Evolutionary conservation across 1,140 invertebrate genomes (phyloP).

Genomic region (Luehdorfia chinensis): DNA sequence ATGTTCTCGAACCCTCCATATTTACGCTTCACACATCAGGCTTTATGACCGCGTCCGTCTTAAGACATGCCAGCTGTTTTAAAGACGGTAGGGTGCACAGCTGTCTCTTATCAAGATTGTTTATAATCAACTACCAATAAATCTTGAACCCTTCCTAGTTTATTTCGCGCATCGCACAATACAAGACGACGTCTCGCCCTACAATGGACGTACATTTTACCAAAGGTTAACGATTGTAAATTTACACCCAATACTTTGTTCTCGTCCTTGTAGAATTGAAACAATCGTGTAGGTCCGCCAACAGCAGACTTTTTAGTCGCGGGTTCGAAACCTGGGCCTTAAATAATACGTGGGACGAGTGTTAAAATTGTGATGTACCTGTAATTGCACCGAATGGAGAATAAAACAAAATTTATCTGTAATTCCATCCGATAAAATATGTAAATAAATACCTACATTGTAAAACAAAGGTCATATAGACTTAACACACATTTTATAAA

Average conservation of each 20-base stretch:
- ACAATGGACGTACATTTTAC: neutral
- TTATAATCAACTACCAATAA: neutral
- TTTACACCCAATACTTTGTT: neutral
- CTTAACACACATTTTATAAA: too few relatives aligned
- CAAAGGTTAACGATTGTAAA: neutral
- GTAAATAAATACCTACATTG: too few relatives aligned
- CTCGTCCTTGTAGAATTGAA: neutral
- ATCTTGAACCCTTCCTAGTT: neutral
- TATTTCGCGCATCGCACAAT: neutral
- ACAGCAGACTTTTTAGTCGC: too few relatives aligned
- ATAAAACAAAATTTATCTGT: too few relatives aligned
- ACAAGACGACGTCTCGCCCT: neutral
- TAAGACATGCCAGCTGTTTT: conserved; percentile 4
- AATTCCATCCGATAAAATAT: too few relatives aligned
- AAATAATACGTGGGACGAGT: too few relatives aligned
- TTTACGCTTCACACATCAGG: neutral
- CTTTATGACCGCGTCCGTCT: neutral
- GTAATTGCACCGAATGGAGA: too few relatives aligned
- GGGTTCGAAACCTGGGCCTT: too few relatives aligned
- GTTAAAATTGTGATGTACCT: too few relatives aligned
- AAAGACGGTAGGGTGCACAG: conserved; percentile 11
- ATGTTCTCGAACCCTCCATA: too few relatives aligned
- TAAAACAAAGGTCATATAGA: too few relatives aligned
- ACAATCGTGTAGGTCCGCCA: too few relatives aligned
- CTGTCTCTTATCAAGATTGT: conserved; percentile 8